Conservation (phyloP, 2,797 vertebrate genomes). For the Urophycis tenuis region DNA sequence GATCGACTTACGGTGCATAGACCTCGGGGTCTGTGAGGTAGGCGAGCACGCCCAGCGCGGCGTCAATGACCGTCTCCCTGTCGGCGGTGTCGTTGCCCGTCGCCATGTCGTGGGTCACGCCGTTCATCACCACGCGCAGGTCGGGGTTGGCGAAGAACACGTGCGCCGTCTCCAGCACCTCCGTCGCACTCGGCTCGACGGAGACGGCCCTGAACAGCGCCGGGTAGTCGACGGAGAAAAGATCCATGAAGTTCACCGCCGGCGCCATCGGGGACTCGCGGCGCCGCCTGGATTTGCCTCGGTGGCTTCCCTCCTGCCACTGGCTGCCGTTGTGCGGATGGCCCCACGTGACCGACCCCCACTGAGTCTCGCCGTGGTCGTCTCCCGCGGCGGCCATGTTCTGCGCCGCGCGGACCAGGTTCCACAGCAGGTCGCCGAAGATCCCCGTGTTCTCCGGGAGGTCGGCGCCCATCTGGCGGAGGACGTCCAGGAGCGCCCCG, state of each 20-base stretch:
- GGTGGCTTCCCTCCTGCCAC: not conserved
- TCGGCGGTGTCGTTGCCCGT: conserved; percentile 40
- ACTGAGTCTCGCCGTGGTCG: conserved; percentile 17
- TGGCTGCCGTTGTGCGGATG: conserved; percentile 20
- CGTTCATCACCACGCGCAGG: conserved; percentile 61
- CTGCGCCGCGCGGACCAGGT: conserved; percentile 46
- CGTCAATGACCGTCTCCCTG: conserved; percentile 56
- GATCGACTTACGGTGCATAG: conserved; percentile 45
- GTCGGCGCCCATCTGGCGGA: conserved; percentile 27
- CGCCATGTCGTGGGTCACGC: conserved; percentile 32
- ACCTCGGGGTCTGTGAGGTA: conserved; percentile 54
- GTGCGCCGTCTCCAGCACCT: conserved; percentile 64
- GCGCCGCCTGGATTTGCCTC: conserved; percentile 20
- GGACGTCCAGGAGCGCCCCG: conserved; percentile 33
- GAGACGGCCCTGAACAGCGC: conserved; percentile 52
- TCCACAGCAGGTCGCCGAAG: conserved; percentile 50
- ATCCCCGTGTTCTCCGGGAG: conserved; percentile 23
- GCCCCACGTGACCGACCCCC: not conserved
- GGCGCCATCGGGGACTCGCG: conserved; percentile 29
- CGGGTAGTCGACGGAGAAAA: conserved; percentile 62
- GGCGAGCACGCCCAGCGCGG: conserved; percentile 54
- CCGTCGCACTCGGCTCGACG: conserved; percentile 40
- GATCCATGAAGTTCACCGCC: conserved; percentile 63
- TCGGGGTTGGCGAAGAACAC: conserved; percentile 65
- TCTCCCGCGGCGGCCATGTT: conserved; percentile 43